phyloP scores from a whole-genome alignment of 2,888 invertebrate species.

The Carpatolechia fugitivella region DNA sequence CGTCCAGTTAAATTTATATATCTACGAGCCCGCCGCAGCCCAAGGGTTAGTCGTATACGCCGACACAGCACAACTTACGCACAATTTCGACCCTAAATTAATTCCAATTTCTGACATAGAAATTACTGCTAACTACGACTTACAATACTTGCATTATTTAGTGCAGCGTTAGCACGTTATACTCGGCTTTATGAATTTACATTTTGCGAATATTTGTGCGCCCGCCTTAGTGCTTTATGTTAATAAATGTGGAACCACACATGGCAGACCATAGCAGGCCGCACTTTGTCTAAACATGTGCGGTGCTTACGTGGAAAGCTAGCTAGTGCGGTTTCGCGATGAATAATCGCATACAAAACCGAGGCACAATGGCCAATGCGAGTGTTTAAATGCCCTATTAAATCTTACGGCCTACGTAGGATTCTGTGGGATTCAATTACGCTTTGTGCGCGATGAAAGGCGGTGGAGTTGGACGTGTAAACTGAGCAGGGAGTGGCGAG shows the following conservation, averaged over 20 bases:
- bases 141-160: conserved; percentile 7
- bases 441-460: conserved; percentile 77
- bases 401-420: conserved; percentile 76
- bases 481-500: conserved; percentile 65
- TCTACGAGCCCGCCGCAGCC: conserved; percentile 37
- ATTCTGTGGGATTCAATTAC: conserved; percentile 79
- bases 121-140: conserved; percentile 25
- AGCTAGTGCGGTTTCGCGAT: conserved; percentile 62
- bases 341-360: conserved; percentile 76
- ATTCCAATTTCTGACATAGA: conserved; percentile 38
- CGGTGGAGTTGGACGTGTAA: conserved; percentile 71
- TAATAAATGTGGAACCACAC: conserved; percentile 50
- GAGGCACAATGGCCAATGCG: conserved; percentile 76
- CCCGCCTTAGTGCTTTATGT: conserved; percentile 25
- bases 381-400: conserved; percentile 80
- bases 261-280: conserved; percentile 47
- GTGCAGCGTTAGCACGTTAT: not conserved
- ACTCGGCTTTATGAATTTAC: conserved; percentile 20
- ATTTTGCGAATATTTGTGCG: conserved; percentile 31
- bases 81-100: conserved; percentile 42
- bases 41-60: conserved; percentile 34
- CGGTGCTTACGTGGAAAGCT: conserved; percentile 63
- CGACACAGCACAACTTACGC: conserved; percentile 44
- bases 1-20: conserved; percentile 53
- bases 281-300: conserved; percentile 58